A percentile compares a stretch with the other conserved stretches of the same genome.
Conservation (phyloP, 2,113 vertebrate genomes). For the Leptosomus discolor region DNA sequence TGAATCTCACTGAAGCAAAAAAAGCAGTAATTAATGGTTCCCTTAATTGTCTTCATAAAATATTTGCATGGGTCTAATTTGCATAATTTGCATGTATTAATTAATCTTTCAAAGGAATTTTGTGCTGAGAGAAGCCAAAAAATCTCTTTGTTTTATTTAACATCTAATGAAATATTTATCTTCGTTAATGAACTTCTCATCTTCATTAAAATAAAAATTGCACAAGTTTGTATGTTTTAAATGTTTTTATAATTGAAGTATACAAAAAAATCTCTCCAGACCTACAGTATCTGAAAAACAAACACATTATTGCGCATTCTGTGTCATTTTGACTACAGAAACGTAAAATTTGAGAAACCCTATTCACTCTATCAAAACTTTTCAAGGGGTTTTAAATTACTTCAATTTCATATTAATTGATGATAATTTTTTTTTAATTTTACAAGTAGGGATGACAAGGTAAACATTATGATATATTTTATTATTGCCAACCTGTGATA, state of each 20-base stretch:
- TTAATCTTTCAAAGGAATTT: conserved; percentile 99
- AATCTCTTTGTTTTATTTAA: conserved; percentile 99
- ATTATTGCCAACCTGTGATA: neutral
- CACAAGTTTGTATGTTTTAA: conserved; percentile 91
- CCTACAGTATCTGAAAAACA: conserved; percentile 74
- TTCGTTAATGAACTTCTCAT: conserved; percentile 99
- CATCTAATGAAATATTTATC: conserved; percentile 99
- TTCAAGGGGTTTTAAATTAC: neutral
- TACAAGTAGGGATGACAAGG: neutral
- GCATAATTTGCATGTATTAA: conserved; percentile 99
- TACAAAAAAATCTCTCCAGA: conserved; percentile 77
- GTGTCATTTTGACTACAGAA: conserved; percentile 60
- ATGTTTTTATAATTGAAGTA: conserved; percentile 84
- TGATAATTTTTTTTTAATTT: neutral
- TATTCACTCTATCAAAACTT: conserved; percentile 20
- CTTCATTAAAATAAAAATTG: conserved; percentile 99
- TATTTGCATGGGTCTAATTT: conserved; percentile 99
- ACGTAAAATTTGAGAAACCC: conserved; percentile 30
- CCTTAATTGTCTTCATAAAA: conserved; percentile 99
- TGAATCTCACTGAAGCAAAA: conserved; percentile 99
- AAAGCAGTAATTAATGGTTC: conserved; percentile 99
- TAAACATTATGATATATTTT: neutral
- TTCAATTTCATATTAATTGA: neutral
- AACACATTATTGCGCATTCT: conserved; percentile 71
- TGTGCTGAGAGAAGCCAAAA: conserved; percentile 99